Conservation (phyloP, 2,113 vertebrate genomes). For the Chlamydotis undulata region DNA sequence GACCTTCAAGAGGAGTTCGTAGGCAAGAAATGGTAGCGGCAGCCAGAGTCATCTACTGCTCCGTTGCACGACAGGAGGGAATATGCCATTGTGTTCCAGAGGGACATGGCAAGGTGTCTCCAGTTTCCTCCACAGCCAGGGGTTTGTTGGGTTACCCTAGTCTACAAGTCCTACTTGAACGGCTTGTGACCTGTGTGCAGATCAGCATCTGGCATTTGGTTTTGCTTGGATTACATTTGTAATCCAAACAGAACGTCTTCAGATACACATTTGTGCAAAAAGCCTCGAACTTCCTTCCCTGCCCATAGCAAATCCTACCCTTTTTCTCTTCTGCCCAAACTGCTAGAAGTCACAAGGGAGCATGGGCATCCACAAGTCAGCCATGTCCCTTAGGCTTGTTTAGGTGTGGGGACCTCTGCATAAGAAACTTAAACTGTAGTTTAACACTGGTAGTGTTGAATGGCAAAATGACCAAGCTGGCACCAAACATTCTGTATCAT, state of each 20-base stretch:
- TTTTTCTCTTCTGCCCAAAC: not conserved
- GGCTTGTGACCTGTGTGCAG: not conserved
- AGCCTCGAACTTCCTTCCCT: not conserved
- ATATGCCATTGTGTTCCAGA: not conserved
- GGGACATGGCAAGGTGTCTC: not conserved
- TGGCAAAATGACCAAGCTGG: not conserved
- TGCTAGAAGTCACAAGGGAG: not conserved
- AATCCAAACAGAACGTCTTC: not conserved
- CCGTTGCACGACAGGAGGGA: not conserved
- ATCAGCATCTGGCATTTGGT: not conserved
- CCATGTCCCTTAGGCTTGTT: not conserved
- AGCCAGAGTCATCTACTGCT: not conserved
- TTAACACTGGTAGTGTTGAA: not conserved
- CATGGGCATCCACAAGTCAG: not conserved
- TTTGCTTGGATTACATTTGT: not conserved
- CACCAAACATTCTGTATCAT: no score
- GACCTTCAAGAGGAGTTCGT: not conserved
- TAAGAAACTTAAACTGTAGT: not conserved
- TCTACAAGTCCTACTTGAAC: not conserved
- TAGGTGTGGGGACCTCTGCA: not conserved
- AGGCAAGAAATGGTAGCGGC: not conserved
- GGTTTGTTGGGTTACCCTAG: not conserved
- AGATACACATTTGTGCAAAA: not conserved
- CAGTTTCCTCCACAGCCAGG: not conserved
- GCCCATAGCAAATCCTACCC: fast-evolving